These are phyloP conservation scores for Drosophila sp. DNA, from an alignment of 1,140 invertebrate genomes.

Conservation along the genomic window DNA sequence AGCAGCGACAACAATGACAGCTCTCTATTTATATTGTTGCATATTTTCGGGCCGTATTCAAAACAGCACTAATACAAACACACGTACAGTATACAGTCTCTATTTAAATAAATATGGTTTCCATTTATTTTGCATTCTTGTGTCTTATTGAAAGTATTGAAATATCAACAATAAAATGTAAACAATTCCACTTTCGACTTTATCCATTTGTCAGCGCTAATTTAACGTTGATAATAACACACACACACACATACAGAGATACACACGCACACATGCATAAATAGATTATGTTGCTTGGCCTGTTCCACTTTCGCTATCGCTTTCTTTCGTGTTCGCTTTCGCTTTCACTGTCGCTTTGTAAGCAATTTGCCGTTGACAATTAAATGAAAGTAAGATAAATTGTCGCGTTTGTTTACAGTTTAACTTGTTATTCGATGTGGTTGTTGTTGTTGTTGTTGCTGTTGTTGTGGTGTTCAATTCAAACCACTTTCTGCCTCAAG, in stretches of 20 bases:
- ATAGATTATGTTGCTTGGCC: slow-evolving; percentile 54
- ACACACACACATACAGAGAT: slow-evolving; percentile 11
- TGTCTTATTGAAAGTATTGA: slow-evolving; percentile 40
- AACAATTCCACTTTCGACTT: slow-evolving; percentile 48
- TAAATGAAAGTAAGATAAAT: slow-evolving; percentile 83
- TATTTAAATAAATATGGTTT: slow-evolving; percentile 2
- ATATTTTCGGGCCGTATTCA: slow-evolving; percentile 56
- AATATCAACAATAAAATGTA: slow-evolving; percentile 30
- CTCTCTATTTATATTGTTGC: slow-evolving; percentile 58
- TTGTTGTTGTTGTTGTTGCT: too few species aligned
- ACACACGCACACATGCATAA: slow-evolving; percentile 10
- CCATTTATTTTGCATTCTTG: slow-evolving; percentile 3
- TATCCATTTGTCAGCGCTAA: slow-evolving; percentile 78
- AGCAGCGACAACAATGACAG: neutral
- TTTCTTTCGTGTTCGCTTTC: slow-evolving; percentile 55
- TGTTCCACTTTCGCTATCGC: slow-evolving; percentile 45
- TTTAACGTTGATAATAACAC: slow-evolving; percentile 72
- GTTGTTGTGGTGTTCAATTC: slow-evolving; percentile 63
- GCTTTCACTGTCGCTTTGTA: slow-evolving; percentile 63
- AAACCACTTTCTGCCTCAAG: slow-evolving; percentile 44
- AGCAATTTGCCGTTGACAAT: slow-evolving; percentile 78
- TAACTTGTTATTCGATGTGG: too few species aligned
- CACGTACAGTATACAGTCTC: too few species aligned
- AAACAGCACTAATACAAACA: slow-evolving; percentile 36
- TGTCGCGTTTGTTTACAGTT: slow-evolving; percentile 82